Percentiles rank a stretch among this genome's conserved stretches.
These are phyloP conservation scores for Romanogobio albipinnatus DNA, from an alignment of 2,113 vertebrate species.

Conservation along the genomic window DNA sequence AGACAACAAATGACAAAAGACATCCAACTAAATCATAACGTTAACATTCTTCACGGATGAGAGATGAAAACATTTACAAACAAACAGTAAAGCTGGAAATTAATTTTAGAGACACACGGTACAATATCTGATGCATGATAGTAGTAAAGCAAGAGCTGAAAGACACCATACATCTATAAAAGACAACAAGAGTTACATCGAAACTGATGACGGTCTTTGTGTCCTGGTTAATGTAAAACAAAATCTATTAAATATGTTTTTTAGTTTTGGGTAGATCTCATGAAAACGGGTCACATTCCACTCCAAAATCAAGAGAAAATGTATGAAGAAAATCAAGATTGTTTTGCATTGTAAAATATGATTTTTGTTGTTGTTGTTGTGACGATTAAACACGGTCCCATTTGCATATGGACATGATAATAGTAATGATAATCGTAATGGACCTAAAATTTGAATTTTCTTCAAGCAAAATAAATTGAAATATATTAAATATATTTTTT, in stretches of 20 bases:
- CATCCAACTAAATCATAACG: constrained; percentile 34
- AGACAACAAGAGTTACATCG: constrained; percentile 1
- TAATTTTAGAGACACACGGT: constrained; percentile 26
- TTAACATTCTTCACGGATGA: constrained; percentile 48
- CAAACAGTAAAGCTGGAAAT: constrained; percentile 35
- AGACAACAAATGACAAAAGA: constrained; percentile 37
- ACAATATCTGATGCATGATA: background rate
- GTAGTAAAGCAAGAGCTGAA: constrained; percentile 1
- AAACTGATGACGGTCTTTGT: background rate
- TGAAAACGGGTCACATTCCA: background rate
- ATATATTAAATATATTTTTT: background rate
- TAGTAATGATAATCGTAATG: background rate
- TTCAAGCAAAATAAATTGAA: background rate
- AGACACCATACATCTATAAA: constrained; percentile 34
- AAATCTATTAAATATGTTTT: background rate
- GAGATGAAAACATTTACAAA: constrained; percentile 48
- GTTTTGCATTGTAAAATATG: background rate
- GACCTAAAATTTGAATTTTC: background rate
- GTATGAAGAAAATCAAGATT: background rate
- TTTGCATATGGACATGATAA: background rate
- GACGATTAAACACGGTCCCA: background rate
- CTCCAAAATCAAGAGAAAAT: background rate
- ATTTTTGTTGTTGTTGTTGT: too few species aligned
- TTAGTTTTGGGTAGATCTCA: background rate
- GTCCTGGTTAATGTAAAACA: background rate